Evolutionary conservation across 2,888 invertebrate species (phyloP).

Genomic region (Silvanus unidentatus): DNA sequence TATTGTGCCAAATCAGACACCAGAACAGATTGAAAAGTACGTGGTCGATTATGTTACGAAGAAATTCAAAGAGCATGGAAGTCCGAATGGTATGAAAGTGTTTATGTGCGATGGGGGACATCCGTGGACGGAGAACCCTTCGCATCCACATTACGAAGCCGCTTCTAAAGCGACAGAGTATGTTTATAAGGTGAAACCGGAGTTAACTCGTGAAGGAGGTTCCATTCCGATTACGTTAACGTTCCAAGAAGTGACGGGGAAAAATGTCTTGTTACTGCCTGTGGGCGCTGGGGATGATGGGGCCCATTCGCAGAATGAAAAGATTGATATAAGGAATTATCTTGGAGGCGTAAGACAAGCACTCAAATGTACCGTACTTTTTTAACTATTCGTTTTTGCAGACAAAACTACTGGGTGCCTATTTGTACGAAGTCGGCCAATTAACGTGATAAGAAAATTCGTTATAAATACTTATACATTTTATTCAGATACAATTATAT

Average conservation of each 20-base stretch:
- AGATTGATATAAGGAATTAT: constrained; percentile 86
- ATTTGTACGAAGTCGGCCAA: constrained; percentile 68
- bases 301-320: constrained; percentile 98
- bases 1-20: constrained; percentile 90
- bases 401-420: constrained; percentile 86
- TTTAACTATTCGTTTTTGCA: constrained; percentile 24
- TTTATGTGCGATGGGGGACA: constrained; percentile 58
- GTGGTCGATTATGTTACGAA: constrained; percentile 73
- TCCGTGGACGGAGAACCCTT: constrained; percentile 90
- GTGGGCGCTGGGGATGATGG: constrained; percentile 96
- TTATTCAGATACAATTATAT: too few relatives aligned
- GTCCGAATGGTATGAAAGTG: constrained; percentile 76
- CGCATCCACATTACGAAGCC: constrained; percentile 88
- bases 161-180: constrained; percentile 74
- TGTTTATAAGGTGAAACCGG: constrained; percentile 87
- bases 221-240: constrained; percentile 96
- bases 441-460: constrained; percentile 11
- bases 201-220: constrained; percentile 94
- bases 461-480: too few relatives aligned
- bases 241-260: constrained; percentile 84
- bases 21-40: constrained; percentile 71
- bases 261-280: constrained; percentile 90
- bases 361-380: not conserved
- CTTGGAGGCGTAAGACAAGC: constrained; percentile 78
- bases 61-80: constrained; percentile 72